A percentile compares a stretch with the other conserved stretches of the same genome.
These are phyloP conservation scores for Cryptophagus acutangulus DNA, from an alignment of 2,888 invertebrate species.

Conservation along the genomic window DNA sequence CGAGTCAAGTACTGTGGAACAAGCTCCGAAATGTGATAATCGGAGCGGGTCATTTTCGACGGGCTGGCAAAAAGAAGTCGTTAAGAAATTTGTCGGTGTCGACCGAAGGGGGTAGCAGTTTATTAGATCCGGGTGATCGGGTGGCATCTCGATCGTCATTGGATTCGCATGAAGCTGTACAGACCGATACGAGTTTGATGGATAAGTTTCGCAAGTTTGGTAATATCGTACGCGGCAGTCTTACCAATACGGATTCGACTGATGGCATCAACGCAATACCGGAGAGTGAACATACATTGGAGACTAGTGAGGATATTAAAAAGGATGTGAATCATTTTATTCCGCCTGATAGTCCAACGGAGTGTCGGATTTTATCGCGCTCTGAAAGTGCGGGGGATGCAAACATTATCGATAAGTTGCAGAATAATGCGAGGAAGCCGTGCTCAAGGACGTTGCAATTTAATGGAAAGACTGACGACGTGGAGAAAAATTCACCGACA, in stretches of 20 bases:
- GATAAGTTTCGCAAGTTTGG: conserved; percentile 54
- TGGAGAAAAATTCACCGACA: conserved; percentile 51
- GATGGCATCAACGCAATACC: conserved; percentile 15
- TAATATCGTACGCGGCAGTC: conserved; percentile 56
- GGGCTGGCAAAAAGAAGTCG: conserved; percentile 64
- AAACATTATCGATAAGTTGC: conserved; percentile 66
- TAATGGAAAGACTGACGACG: conserved; percentile 49
- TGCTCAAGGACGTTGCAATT: conserved; percentile 57
- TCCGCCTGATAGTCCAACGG: conserved; percentile 57
- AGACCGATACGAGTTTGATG: conserved; percentile 46
- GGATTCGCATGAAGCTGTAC: conserved; percentile 45
- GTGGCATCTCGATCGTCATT: conserved; percentile 45
- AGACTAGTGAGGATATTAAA: conserved; percentile 9
- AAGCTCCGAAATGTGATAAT: conserved; percentile 87
- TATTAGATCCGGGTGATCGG: conserved; percentile 41
- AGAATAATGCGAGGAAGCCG: conserved; percentile 50
- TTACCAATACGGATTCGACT: conserved; percentile 25
- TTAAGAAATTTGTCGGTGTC: conserved; percentile 51
- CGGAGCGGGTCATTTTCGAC: conserved; percentile 83
- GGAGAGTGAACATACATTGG: conserved; percentile 16
- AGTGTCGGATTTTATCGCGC: conserved; percentile 55
- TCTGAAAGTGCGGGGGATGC: conserved; percentile 78
- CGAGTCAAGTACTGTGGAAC: conserved; percentile 86
- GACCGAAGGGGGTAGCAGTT: conserved; percentile 45
- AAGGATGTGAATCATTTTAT: neutral